Evolutionary conservation across 2,888 invertebrate genomes (phyloP).

Genomic region (Cataglyphis albicans): DNA sequence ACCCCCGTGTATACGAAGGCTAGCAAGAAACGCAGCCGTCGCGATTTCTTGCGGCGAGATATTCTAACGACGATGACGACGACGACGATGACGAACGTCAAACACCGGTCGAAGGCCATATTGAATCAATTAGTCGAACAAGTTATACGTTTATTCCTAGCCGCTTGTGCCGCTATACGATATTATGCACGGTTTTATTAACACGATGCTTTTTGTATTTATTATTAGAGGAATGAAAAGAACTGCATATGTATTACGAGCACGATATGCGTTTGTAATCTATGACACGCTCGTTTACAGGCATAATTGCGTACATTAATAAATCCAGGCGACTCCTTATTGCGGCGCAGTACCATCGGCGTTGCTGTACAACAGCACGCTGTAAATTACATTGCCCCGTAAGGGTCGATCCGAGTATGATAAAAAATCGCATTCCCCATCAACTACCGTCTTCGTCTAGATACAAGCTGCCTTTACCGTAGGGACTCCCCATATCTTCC

Average conservation of each 20-base stretch:
- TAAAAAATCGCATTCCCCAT: conserved; percentile 58
- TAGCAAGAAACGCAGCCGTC: conserved; percentile 46
- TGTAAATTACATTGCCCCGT: conserved; percentile 50
- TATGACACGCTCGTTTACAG: conserved; percentile 43
- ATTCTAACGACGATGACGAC: conserved; percentile 30
- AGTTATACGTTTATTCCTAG: conserved; percentile 36
- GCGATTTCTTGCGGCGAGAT: conserved; percentile 39
- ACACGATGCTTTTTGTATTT: conserved; percentile 5
- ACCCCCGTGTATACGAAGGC: conserved; percentile 55
- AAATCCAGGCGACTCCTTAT: conserved; percentile 22
- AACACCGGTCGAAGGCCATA: conserved; percentile 23
- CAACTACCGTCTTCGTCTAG: conserved; percentile 39
- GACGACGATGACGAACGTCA: neutral
- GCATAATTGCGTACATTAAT: conserved; percentile 47
- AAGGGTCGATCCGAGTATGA: conserved; percentile 66
- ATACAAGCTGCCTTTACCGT: conserved; percentile 43
- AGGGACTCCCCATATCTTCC: conserved; percentile 49
- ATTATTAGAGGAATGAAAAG: neutral
- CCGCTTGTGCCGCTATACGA: conserved; percentile 13
- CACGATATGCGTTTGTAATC: conserved; percentile 36
- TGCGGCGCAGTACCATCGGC: conserved; percentile 25
- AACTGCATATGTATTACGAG: conserved; percentile 22
- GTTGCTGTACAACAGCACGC: conserved; percentile 3
- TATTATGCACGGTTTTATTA: conserved; percentile 43
- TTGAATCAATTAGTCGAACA: conserved; percentile 45